Conservation (phyloP, 2,113 vertebrate genomes). For the Eretmodus cyanostictus region DNA sequence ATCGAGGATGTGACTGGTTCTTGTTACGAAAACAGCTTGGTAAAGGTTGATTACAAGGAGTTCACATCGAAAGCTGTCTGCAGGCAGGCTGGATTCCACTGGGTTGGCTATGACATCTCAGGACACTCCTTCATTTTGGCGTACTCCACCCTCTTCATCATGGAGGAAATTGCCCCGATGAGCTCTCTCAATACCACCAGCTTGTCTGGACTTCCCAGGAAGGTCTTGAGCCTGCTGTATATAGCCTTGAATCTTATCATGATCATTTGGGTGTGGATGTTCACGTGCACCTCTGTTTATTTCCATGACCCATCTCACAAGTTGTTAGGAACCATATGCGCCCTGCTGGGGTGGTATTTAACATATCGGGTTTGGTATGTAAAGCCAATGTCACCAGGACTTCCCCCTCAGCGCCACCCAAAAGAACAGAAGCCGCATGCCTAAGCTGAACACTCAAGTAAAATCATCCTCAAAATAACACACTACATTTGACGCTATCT, state of each 20-base stretch:
- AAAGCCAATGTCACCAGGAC: conserved; percentile 82
- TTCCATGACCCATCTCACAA: conserved; percentile 87
- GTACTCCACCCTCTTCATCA: conserved; percentile 84
- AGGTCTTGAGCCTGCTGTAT: conserved; percentile 69
- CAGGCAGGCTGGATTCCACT: conserved; percentile 70
- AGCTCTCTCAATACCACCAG: conserved; percentile 47
- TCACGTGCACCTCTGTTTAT: conserved; percentile 86
- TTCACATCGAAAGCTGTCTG: conserved; percentile 73
- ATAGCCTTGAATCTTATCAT: conserved; percentile 78
- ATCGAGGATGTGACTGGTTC: conserved; percentile 81
- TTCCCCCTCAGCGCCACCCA: conserved; percentile 74
- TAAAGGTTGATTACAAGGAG: background rate
- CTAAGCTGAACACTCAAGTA: background rate
- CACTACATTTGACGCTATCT: background rate
- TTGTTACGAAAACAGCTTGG: conserved; percentile 63
- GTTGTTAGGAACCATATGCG: conserved; percentile 77
- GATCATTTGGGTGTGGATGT: conserved; percentile 88
- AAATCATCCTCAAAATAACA: background rate
- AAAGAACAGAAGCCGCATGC: conserved; percentile 52
- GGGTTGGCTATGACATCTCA: conserved; percentile 89
- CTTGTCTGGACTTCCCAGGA: conserved; percentile 14
- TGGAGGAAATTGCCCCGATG: conserved; percentile 84
- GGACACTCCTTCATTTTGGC: conserved; percentile 92
- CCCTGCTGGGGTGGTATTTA: conserved; percentile 80
- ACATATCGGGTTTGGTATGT: conserved; percentile 87